A percentile compares a stretch with the other conserved stretches of the same genome.
These are phyloP conservation scores for Acanthosoma haemorrhoidale DNA, from an alignment of 2,888 invertebrate species.

Conservation along the genomic window DNA sequence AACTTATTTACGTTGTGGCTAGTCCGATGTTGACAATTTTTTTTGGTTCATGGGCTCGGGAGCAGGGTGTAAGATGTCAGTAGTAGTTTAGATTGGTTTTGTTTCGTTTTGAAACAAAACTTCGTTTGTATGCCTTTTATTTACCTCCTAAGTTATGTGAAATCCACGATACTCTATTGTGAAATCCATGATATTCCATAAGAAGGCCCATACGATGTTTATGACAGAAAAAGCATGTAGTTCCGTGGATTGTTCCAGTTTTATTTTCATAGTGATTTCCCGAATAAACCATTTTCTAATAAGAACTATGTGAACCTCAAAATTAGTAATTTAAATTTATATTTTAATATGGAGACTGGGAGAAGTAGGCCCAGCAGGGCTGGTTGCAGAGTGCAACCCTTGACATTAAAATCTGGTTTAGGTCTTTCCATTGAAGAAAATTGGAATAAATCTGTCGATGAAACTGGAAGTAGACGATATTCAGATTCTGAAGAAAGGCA, in stretches of 20 bases:
- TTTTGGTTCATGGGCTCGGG: slow-evolving; percentile 1
- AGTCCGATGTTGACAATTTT: slow-evolving; percentile 20
- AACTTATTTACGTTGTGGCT: too few species aligned
- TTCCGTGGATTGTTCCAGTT: neutral
- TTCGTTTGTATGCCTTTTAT: neutral
- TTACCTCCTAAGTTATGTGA: neutral
- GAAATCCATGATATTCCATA: neutral
- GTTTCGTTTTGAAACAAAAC: neutral
- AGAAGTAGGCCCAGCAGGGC: slow-evolving; percentile 39
- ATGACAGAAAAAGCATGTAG: neutral
- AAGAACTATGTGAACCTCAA: neutral
- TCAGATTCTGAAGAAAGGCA: slow-evolving; percentile 43
- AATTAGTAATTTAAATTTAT: neutral
- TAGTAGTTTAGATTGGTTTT: neutral
- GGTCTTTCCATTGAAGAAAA: slow-evolving; percentile 37
- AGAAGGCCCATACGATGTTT: neutral
- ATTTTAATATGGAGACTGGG: slow-evolving; percentile 35
- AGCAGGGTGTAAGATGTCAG: slow-evolving; percentile 19
- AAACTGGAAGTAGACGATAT: slow-evolving; percentile 41
- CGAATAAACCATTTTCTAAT: neutral
- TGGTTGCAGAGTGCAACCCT: slow-evolving; percentile 37
- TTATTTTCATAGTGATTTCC: neutral
- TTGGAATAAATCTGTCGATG: slow-evolving; percentile 41
- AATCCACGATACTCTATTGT: too few species aligned
- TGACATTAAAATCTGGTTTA: slow-evolving; percentile 38